phyloP scores from a whole-genome alignment of 2,888 invertebrate species.

The Rotaria sp. region DNA sequence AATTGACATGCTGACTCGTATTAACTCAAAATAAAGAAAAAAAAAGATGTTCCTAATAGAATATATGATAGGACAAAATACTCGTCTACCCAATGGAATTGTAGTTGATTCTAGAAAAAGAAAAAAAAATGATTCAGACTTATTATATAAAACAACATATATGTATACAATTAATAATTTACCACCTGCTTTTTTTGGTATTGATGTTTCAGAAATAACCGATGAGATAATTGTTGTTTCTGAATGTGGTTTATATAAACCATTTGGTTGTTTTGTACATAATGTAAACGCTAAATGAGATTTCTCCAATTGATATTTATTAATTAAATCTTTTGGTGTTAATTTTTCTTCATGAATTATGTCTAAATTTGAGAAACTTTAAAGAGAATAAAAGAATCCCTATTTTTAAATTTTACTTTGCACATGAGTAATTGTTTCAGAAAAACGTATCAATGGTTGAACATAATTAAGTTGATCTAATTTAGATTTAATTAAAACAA shows the following conservation, averaged over 20 bases:
- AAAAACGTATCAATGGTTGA: not conserved
- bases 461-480: not conserved
- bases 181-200: not conserved
- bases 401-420: not conserved
- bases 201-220: not conserved
- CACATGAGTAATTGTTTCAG: not conserved
- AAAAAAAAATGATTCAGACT: no score
- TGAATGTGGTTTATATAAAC: not conserved
- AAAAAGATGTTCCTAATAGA: not conserved
- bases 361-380: not conserved
- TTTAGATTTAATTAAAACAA: conserved; percentile 17
- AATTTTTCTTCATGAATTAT: not conserved
- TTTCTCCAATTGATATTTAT: not conserved
- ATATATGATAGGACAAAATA: no score
- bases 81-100: not conserved
- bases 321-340: not conserved
- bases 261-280: not conserved
- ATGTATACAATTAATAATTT: not conserved
- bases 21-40: not conserved
- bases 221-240: not conserved
- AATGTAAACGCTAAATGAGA: conserved; percentile 1
- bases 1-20: not conserved
- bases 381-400: not conserved
- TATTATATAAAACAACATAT: no score
- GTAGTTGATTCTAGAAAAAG: no score